Evolutionary conservation across 2,888 invertebrate species (phyloP), one percentile per base, ranked within the genome.

Genomic region (Coenonympha glycerion): DNA sequence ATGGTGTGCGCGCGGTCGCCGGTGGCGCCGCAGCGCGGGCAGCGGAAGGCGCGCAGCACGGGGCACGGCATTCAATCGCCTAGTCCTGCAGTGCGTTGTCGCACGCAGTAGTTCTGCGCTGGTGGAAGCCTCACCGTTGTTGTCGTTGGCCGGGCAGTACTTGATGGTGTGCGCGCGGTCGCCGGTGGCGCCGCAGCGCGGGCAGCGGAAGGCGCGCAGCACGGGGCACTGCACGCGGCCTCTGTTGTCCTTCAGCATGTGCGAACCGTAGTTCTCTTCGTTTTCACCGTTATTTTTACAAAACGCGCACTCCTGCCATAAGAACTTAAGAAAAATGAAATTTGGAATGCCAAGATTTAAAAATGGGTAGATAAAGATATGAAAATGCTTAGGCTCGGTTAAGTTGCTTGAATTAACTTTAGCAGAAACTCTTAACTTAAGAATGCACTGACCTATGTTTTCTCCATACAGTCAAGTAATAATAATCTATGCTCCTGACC

Each of bases 1-100:
- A 92, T 81, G 1, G 95, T 95, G 69, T 95, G 95, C 0, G 94
- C 93, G 11, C 75, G 71, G 64, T 93, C 93, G 3, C 94, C 94
- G 16, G 89, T 90, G 31, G 90, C 91, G 3, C 89, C 88, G 60
- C 94, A 94, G 33, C 90, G 89, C 2, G 92, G 93, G 66, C 94
- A 95, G 47, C 69, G 72, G 64, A 69, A 92, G 9, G 88, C 89
- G 34, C 92, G 87, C 47, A 94, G 77, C 54, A 93, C 89, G 0
- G 94, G 94, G 62, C 94, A 94, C 9, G 79, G 71, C 30, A 93
- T 90, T 0, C 89, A 87, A 0, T 92, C 93, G 3, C 88, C 81
- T 73, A 65, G 67, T 92, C 91, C 64, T 92, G 92, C 45, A 94
- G 78, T 18, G 88, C 76, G 71, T 94, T n/a, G n/a, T n/a, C n/a